Percentiles rank a stretch among this genome's conserved stretches.
phyloP scores from a whole-genome alignment of 2,888 invertebrate species.

The Crioceris asparagi region DNA sequence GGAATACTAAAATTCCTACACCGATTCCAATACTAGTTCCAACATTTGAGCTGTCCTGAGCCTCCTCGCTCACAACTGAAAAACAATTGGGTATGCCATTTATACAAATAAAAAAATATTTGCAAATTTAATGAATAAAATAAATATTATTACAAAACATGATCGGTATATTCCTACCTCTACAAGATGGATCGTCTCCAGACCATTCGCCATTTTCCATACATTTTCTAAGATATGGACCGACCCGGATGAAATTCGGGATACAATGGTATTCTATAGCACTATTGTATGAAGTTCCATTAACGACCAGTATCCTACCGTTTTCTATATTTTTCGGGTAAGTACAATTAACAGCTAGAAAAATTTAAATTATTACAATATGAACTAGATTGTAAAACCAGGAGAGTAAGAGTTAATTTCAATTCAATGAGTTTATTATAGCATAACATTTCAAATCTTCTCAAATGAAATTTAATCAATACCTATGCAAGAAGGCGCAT shows the following conservation, averaged over 20 bases:
- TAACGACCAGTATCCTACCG: slow-evolving; percentile 76
- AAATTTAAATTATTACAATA: neutral
- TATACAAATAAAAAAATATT: slow-evolving; percentile 2
- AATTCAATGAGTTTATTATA: no score
- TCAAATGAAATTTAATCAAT: no score
- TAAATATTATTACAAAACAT: neutral
- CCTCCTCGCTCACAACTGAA: slow-evolving; percentile 51
- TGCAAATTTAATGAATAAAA: neutral
- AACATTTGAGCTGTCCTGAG: slow-evolving; percentile 59
- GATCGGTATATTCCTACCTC: slow-evolving; percentile 39
- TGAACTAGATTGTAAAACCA: no score
- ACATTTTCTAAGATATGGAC: slow-evolving; percentile 74
- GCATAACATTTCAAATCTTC: no score
- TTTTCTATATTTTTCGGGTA: slow-evolving; percentile 71
- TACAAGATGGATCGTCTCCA: slow-evolving; percentile 75
- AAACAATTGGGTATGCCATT: no score
- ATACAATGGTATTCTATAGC: slow-evolving; percentile 84
- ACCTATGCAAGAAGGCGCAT: slow-evolving; percentile 71
- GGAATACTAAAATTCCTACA: slow-evolving; percentile 68
- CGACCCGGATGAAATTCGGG: slow-evolving; percentile 71
- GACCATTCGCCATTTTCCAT: slow-evolving; percentile 79
- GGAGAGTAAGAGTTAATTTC: no score
- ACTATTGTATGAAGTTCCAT: slow-evolving; percentile 76
- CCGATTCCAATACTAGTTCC: slow-evolving; percentile 77
- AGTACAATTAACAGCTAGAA: slow-evolving; percentile 72